phyloP scores from a whole-genome alignment of 53 echinoderm and acorn worm genomes.

The Arbacia lixula region DNA sequence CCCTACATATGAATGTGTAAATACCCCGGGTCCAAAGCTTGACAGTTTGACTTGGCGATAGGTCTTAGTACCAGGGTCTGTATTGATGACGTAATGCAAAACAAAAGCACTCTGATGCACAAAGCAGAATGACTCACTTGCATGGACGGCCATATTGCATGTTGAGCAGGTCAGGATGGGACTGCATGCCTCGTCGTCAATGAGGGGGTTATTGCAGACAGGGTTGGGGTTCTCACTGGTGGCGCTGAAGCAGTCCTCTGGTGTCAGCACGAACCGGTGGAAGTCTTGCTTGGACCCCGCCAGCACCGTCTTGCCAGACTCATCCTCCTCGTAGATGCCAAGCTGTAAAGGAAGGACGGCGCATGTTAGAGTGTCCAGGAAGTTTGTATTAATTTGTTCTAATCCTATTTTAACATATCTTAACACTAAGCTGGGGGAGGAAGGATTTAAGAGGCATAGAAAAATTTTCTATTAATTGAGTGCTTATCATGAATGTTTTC shows the following conservation, averaged over 20 bases:
- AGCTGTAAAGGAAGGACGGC: neutral
- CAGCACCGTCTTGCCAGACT: conserved; percentile 22
- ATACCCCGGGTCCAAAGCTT: no score
- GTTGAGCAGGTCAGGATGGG: conserved; percentile 77
- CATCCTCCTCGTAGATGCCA: conserved; percentile 45
- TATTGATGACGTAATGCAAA: no score
- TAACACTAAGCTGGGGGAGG: no score
- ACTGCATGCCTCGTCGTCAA: conserved; percentile 77
- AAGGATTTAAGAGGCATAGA: no score
- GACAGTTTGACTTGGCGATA: no score
- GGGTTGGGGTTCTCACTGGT: conserved; percentile 70
- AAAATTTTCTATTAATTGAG: no score
- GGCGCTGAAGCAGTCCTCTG: conserved; percentile 91
- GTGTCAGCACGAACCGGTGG: conserved; percentile 76
- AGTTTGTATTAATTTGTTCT: no score
- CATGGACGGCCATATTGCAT: conserved; percentile 97
- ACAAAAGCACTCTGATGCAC: neutral
- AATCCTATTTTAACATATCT: no score
- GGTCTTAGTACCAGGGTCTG: no score
- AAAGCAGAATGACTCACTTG: conserved; percentile 76
- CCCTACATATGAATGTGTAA: no score
- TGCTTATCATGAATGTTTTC: no score
- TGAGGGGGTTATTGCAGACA: conserved; percentile 49
- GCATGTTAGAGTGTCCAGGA: no score
- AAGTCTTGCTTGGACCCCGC: conserved; percentile 61